phyloP scores from a whole-genome alignment of 2,113 vertebrate species.

The Myiozetetes cayanensis region DNA sequence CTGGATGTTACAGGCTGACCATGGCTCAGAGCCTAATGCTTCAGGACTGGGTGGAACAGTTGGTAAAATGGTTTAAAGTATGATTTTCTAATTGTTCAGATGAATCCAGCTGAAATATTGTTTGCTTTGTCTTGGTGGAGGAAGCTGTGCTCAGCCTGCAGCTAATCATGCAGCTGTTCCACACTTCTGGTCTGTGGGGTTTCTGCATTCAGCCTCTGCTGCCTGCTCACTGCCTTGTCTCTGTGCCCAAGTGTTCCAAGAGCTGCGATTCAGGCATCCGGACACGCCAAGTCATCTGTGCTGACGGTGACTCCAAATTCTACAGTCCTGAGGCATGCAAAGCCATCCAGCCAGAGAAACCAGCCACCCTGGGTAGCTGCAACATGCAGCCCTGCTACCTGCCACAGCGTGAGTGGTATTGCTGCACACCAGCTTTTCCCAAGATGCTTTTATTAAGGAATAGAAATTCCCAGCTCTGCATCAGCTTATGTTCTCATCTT shows the following conservation, averaged over 20 bases:
- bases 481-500: neutral
- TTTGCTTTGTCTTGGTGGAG: constrained; percentile 11
- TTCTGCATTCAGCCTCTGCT: neutral
- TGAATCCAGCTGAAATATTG: neutral
- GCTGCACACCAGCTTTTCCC: neutral
- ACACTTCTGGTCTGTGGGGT: neutral
- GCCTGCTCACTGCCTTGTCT: neutral
- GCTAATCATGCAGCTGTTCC: neutral
- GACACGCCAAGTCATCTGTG: constrained; percentile 89
- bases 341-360: constrained; percentile 70
- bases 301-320: constrained; percentile 76
- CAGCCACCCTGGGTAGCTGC: constrained; percentile 81
- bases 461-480: neutral
- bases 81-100: neutral
- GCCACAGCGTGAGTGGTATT: constrained; percentile 80
- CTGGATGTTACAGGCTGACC: neutral
- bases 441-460: neutral
- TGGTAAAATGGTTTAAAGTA: neutral
- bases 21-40: neutral
- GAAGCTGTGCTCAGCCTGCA: neutral
- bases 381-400: constrained; percentile 86
- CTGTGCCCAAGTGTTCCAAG: constrained; percentile 83
- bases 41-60: neutral
- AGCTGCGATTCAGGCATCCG: constrained; percentile 86
- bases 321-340: constrained; percentile 77